Evolutionary conservation across 2,797 vertebrate genomes (phyloP), one percentile per base, ranked within the genome.

Genomic region (Aselliscus stoliczkanus): DNA sequence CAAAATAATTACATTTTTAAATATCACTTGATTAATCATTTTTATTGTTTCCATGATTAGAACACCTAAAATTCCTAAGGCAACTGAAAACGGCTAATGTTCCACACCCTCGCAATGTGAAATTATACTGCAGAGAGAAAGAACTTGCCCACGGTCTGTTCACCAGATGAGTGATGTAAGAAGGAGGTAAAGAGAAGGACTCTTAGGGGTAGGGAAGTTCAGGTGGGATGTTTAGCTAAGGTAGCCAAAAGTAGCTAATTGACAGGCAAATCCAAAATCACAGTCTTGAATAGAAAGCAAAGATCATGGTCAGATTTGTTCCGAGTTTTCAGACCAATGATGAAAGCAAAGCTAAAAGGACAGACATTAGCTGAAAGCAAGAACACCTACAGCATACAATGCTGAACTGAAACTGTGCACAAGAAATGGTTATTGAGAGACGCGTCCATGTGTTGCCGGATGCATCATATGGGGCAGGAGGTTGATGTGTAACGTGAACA

Each of bases 1-100:
- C n/a, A n/a, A 91, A 82, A 52, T 75, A 76, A 79, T 39, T 83
- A 12, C 4, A 88, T 47, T 86, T 54, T 97, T 73, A 54, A 92
- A 29, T 50, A 39, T 65, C 17, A 73, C 13, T 67, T 58, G 65
- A 42, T 81, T 70, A 65, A 8, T 76, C 11, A 29, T 42, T 10
- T 85, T 88, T 86, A 81, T 90, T 75, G 72, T 73, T 86, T 95
- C 25, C 54, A 52, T 54, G 2, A 76, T 81, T 54, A 93, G 3
- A 12, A 93, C 93, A 77, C 21, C 25, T 77, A 23, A 86, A 72
- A 64, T 84, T 88, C 31, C 31, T 47, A 56, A 69, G 23, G 62
- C 8, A 76, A 34, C 15, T 70, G 11, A 37, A 58, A 85, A 60
- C 5, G 11, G 8, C 14, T 64, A 50, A n/a, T n/a, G 8, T 64